Base-by-base conservation (phyloP, 2,113 vertebrate species). In the Chloropsis cyanopogon region DNA sequence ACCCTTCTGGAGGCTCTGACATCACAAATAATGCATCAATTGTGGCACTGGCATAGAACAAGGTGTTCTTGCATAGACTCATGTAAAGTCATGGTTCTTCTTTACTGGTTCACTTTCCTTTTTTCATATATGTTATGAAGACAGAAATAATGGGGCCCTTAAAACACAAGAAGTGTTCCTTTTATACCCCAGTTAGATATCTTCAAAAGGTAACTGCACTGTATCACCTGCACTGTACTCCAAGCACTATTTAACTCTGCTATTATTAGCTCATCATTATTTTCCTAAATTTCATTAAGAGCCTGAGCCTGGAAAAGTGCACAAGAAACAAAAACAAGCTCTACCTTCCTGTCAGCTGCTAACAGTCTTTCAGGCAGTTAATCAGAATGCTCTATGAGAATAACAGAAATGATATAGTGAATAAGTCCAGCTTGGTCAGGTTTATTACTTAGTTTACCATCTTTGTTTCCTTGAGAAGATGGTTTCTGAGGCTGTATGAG, bases 381-480 rank as follows among this genome's bases (percentile, higher is more conserved):
- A 82, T 77, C 42, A n/a, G 73, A 54, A 42, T 37, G 35, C n/a
- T 69, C 31, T 49, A 2, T 29, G 31, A 86, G 44, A 91, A 66
- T 9, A 44, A 52, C 35, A 75, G 53, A 75, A 82, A 75, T 18
- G 2, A 79, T 47, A 33, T 1, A 70, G 59, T 31, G 35, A 90
- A 37, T 44, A 80, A 88, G 39, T 82, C 47, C 41, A 44, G 8
- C 37, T 81, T 54, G 42, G 39, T 77, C 63, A 49, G 35, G 71
- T 80, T 95, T 91, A 87, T 69, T 16, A 16, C 47, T 64, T 37
- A 60, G 29, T 87, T 92, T 87, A 63, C 90, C 24, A 28, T 54
- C 42, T 85, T 77, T 73, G 6, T 50, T 77, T 87, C 54, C 33
- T 41, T 63, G 39, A 80, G 39, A 80, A 88, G 46, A 37, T 31